Evolutionary conservation across 2,888 invertebrate genomes (phyloP).

Genomic region (Ectobius pallidus): DNA sequence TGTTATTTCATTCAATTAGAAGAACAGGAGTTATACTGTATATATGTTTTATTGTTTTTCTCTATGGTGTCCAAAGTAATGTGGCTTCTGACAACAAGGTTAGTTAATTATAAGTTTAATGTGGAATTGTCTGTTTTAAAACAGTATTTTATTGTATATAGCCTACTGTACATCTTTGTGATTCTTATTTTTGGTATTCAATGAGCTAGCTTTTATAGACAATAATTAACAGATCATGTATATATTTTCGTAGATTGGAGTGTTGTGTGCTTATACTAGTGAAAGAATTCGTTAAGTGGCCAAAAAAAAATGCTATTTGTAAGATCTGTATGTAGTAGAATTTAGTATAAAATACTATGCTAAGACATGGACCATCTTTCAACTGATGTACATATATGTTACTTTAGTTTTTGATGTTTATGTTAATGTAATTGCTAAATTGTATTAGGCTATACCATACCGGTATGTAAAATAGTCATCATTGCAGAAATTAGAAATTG

Average conservation of each 20-base stretch:
- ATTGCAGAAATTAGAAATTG: no score
- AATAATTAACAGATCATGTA: constrained; percentile 5
- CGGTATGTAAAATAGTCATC: neutral
- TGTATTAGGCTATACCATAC: no score
- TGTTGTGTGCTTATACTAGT: neutral
- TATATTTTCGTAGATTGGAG: constrained; percentile 24
- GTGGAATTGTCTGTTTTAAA: neutral
- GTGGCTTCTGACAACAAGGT: neutral
- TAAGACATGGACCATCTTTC: neutral
- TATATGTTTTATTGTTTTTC: no score
- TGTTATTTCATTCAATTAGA: no score
- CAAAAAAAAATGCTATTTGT: neutral
- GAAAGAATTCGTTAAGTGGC: constrained; percentile 7
- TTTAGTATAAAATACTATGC: neutral
- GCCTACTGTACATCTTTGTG: no score
- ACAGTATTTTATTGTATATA: no score
- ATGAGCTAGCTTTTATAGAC: constrained; percentile 7
- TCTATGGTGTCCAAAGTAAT: neutral
- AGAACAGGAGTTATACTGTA: no score
- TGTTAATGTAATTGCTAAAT: no score
- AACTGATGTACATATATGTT: neutral
- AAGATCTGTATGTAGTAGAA: neutral
- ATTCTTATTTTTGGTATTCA: constrained; percentile 23
- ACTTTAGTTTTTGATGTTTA: constrained; percentile 1
- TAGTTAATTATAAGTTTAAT: neutral